Base-by-base conservation (phyloP, 2,113 vertebrate genomes). In the Bungarus multicinctus region DNA sequence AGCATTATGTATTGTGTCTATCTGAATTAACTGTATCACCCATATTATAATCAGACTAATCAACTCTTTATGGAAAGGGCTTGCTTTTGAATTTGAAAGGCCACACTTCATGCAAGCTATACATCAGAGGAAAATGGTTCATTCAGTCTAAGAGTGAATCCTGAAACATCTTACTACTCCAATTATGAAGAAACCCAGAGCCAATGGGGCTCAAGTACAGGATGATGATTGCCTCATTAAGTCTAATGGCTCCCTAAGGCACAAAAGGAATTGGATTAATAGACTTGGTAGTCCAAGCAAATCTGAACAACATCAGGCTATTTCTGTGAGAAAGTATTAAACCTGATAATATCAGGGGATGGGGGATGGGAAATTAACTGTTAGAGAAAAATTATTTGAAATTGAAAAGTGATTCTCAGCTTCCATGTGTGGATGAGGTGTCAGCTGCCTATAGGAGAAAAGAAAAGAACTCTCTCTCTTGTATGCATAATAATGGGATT, bases 171-270 rank as follows among this genome's bases (percentile, higher is more conserved):
- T 89, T 92, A 20, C 86, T 96, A 96, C 97, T 95, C 92, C 94
- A 96, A 94, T 97, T 97, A 96, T 64, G 54, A 95, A 88, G 90
- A 96, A 95, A 86, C 52, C 94, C 95, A 96, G 96, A 96, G 85
- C 90, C 93, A 94, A 0, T 96, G 90, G 27, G 5, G 97, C 27
- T 94, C 20, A 69, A 94, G 90, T 87, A 93, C 90, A 91, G 94
- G 47, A 96, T 86, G 91, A 94, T 95, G 91, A 95, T 58, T 96
- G 92, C 90, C 95, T 96, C 95, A 96, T 97, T 97, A 97, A 95
- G 96, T 91, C 85, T 96, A 97, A 97, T 95, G 89, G 74, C 60
- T 97, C 95, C 95, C 95, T 94, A 94, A 95, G 95, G 95, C 91
- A 96, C 69, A 91, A 95, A 96, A 94, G 91, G 53, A 96, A 87